These are phyloP conservation scores for Maylandia zebra DNA, from an alignment of 2,113 vertebrate species.

Conservation along the genomic window DNA sequence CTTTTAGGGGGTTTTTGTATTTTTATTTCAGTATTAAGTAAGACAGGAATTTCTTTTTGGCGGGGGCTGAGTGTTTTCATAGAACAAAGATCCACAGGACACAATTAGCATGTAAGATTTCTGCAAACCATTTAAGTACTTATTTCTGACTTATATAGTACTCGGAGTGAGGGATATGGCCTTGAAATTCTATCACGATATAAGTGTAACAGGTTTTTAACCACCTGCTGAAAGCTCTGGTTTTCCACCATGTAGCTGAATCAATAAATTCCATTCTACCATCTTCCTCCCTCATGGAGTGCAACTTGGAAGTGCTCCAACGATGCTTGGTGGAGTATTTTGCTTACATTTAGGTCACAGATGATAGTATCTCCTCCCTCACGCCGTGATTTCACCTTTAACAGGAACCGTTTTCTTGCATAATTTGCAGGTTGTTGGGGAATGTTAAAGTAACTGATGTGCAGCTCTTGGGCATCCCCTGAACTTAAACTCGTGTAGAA, in stretches of 20 bases:
- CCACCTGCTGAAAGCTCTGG: neutral
- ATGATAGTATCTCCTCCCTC: neutral
- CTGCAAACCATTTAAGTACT: neutral
- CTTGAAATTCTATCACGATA: neutral
- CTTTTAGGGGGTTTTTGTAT: rapidly evolving
- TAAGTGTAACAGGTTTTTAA: neutral
- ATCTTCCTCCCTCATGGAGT: neutral
- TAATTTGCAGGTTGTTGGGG: neutral
- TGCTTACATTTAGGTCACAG: neutral
- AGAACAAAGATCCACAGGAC: neutral
- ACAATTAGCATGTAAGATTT: neutral
- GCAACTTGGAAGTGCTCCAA: neutral
- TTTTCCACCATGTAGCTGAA: neutral
- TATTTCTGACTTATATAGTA: neutral
- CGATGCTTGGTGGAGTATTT: neutral
- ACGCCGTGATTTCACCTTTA: neutral
- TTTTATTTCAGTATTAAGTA: neutral
- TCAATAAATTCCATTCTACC: neutral
- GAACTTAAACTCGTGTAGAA: neutral
- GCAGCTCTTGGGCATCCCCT: neutral
- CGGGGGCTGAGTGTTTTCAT: neutral
- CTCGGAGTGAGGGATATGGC: neutral
- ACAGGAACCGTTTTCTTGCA: neutral
- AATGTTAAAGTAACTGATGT: neutral
- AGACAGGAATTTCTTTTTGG: neutral